Conservation (phyloP, 2,888 invertebrate genomes). For the Smittia sp. region DNA sequence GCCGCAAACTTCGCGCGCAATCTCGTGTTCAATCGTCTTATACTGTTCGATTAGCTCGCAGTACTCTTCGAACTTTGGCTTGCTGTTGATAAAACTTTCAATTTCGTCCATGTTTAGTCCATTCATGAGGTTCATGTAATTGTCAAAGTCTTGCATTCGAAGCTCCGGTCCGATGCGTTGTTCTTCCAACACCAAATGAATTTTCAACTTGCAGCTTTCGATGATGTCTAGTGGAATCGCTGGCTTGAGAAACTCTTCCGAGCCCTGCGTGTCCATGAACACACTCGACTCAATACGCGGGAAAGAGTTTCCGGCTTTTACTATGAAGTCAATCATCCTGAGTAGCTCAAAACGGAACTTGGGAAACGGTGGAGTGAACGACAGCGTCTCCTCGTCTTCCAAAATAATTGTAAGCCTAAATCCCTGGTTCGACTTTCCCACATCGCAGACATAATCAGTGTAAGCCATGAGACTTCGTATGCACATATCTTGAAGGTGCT, state of each 20-base stretch:
- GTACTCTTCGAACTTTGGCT: conserved; percentile 65
- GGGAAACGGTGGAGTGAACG: conserved; percentile 73
- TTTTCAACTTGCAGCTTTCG: conserved; percentile 59
- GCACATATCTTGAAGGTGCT: conserved; percentile 78
- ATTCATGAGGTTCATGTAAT: conserved; percentile 72
- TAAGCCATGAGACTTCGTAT: conserved; percentile 76
- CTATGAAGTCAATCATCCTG: conserved; percentile 70
- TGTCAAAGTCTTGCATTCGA: conserved; percentile 74
- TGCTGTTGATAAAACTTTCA: conserved; percentile 64
- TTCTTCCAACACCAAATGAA: conserved; percentile 65
- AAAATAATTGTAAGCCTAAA: conserved; percentile 55
- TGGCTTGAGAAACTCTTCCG: conserved; percentile 57
- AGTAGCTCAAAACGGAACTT: conserved; percentile 70
- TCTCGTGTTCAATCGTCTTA: conserved; percentile 61
- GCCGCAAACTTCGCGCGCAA: conserved; percentile 58
- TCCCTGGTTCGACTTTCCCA: conserved; percentile 68
- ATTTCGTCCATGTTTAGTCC: conserved; percentile 60
- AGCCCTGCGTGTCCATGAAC: conserved; percentile 59
- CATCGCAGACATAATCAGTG: conserved; percentile 72
- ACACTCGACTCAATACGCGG: conserved; percentile 78
- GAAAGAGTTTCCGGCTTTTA: conserved; percentile 66
- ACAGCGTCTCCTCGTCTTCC: conserved; percentile 57
- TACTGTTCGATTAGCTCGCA: conserved; percentile 62
- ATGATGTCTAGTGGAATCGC: conserved; percentile 70
- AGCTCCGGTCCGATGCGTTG: conserved; percentile 72